These are phyloP conservation scores for Etheostoma nigrum DNA, from an alignment of 2,797 vertebrate genomes.

Conservation along the genomic window DNA sequence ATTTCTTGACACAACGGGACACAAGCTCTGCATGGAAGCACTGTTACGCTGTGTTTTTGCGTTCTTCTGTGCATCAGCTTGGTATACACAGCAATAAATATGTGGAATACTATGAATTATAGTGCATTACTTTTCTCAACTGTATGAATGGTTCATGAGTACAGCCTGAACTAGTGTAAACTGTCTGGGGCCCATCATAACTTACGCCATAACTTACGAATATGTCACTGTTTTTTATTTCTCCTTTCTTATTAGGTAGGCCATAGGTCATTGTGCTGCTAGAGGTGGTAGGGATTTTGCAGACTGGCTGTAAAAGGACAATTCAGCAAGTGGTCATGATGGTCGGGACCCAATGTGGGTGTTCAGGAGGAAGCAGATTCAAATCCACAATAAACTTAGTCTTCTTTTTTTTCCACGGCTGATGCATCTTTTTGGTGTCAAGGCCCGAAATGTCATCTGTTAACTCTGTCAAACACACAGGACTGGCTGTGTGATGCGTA, in stretches of 20 bases:
- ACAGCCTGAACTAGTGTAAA: too few species aligned
- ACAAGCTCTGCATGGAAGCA: too few species aligned
- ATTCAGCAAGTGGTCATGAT: too few species aligned
- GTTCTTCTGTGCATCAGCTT: too few species aligned
- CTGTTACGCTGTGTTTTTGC: too few species aligned
- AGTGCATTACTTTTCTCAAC: too few species aligned
- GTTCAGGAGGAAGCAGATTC: background rate
- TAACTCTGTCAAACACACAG: constrained; percentile 47
- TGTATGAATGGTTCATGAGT: too few species aligned
- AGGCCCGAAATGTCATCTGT: constrained; percentile 68
- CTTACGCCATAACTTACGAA: too few species aligned
- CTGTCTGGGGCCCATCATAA: too few species aligned
- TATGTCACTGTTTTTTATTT: background rate
- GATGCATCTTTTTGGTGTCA: constrained; percentile 32
- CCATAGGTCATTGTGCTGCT: background rate
- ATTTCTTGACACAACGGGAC: too few species aligned
- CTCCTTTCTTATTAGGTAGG: background rate
- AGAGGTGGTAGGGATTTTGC: background rate
- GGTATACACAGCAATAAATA: too few species aligned
- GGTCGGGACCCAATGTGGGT: background rate
- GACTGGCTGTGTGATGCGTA: constrained; percentile 43
- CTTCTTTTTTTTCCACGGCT: background rate
- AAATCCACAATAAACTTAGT: background rate
- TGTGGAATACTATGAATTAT: too few species aligned
- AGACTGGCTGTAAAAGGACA: background rate